Evolutionary conservation across 2,888 invertebrate species (phyloP).

Genomic region (Sphaerophoria taeniata): DNA sequence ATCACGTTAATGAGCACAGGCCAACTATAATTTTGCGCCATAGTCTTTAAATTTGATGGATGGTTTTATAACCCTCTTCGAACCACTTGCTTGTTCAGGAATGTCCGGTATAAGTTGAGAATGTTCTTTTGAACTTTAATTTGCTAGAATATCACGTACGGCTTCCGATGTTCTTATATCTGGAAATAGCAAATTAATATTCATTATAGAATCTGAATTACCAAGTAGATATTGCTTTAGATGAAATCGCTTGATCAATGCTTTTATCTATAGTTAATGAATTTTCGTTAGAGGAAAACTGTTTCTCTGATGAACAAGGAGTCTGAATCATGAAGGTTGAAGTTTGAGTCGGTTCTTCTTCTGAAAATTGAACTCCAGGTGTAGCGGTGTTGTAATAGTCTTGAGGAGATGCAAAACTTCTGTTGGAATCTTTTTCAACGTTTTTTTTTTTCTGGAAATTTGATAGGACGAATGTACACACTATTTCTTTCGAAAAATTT

Average conservation of each 20-base stretch:
- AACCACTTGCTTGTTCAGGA: background rate
- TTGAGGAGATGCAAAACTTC: conserved; percentile 1
- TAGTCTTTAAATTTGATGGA: background rate
- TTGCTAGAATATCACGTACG: background rate
- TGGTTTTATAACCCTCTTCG: conserved; percentile 6
- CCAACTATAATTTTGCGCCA: too few relatives aligned
- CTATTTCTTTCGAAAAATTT: background rate
- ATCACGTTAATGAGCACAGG: too few relatives aligned
- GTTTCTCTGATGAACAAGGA: background rate
- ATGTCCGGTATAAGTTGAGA: conserved; percentile 9
- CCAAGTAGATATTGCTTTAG: background rate
- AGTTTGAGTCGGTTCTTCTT: conserved; percentile 12
- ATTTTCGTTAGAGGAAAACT: background rate
- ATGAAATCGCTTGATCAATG: background rate
- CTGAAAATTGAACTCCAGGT: conserved; percentile 10
- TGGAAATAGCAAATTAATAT: conserved; percentile 18
- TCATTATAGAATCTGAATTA: conserved; percentile 7
- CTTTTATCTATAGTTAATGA: conserved; percentile 1
- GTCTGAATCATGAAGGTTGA: background rate
- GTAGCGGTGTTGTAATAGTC: conserved; percentile 8
- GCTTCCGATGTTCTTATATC: background rate
- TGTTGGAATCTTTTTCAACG: background rate
- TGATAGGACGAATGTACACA: conserved; percentile 1
- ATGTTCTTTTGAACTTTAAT: too few relatives aligned
- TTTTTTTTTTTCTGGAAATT: background rate